Evolutionary conservation across 2,797 vertebrate genomes (phyloP), one percentile per base, ranked within the genome.

Genomic region (Agapornis canus): DNA sequence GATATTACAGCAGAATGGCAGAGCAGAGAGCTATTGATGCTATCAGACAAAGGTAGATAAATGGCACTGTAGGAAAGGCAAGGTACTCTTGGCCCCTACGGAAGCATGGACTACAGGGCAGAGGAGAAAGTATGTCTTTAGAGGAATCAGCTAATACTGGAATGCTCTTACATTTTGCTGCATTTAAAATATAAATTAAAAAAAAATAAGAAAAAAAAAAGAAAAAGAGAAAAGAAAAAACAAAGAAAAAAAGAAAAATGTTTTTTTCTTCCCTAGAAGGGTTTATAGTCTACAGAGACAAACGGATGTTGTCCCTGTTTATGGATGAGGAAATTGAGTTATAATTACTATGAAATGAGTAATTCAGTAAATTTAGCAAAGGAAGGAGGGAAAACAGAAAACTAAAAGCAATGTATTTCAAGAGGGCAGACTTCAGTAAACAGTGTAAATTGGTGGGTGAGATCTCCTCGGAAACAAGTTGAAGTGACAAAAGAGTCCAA

Each of bases 391-490:
- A 64, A 90, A 81, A 78, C 5, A 90, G 59, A 94, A 92, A 94
- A 94, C 54, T 88, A 61, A 94, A 94, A 94, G 93, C 92, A 88
- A 81, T 91, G 85, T 86, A 72, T 86, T 96, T 91, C 73, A 83
- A 92, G 85, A 86, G 57, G 13, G 7, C 35, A 94, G 93, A 90
- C 63, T 91, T 96, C 93, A 94, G 94, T 91, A 94, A 95, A 91
- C 88, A 83, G 87, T 94, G 90, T 90, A 92, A 94, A 94, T 82
- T 95, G n/a, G 91, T 90, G 95, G 65, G 70, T 35, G 77, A 96
- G 77, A 96, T 96, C 96, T 96, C 96, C 95, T 94, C 96, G 94
- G 95, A 96, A 96, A 96, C 96, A 95, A 96, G 95, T 72, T 86
- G 87, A 95, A 95, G 90, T 81, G 85, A 96, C 96, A 96, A 96